A percentile compares a stretch with the other conserved stretches of the same genome.
Conservation (phyloP, 2,888 invertebrate genomes). For the Acrocyrtus sp. region DNA sequence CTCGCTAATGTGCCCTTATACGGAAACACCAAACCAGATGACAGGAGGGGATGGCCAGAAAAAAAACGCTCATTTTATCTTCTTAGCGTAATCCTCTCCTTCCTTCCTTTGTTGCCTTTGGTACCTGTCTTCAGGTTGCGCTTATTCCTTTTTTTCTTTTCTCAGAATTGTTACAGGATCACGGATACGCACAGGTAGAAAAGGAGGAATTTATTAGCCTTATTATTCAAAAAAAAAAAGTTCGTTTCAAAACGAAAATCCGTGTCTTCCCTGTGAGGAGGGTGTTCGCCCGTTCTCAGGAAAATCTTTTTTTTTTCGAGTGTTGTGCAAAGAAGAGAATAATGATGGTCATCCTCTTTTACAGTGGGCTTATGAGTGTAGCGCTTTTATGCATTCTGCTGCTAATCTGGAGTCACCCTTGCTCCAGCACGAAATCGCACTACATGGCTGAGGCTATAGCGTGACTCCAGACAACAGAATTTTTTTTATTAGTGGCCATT, state of each 20-base stretch:
- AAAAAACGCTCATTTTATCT: neutral
- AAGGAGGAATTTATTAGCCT: neutral
- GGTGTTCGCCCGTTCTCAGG: too few species aligned
- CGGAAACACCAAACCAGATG: neutral
- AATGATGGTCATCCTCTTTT: neutral
- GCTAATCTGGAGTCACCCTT: conserved; percentile 14
- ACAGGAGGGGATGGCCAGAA: neutral
- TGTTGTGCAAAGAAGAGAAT: neutral
- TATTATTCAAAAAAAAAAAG: neutral
- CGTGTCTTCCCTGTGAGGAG: too few species aligned
- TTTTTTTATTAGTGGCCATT: neutral
- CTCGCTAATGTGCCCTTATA: neutral
- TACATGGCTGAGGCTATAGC: too few species aligned
- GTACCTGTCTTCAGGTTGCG: neutral
- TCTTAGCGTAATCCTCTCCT: neutral
- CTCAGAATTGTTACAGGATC: neutral
- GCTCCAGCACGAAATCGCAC: conserved; percentile 9
- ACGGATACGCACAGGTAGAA: neutral
- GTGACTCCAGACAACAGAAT: neutral
- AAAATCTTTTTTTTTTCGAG: too few species aligned
- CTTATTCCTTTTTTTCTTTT: neutral
- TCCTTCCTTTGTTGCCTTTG: neutral
- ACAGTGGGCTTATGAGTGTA: neutral
- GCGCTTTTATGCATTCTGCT: neutral
- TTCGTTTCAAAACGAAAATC: neutral